phyloP scores from a whole-genome alignment of 2,888 invertebrate species.

The Ypsolopha sequella region DNA sequence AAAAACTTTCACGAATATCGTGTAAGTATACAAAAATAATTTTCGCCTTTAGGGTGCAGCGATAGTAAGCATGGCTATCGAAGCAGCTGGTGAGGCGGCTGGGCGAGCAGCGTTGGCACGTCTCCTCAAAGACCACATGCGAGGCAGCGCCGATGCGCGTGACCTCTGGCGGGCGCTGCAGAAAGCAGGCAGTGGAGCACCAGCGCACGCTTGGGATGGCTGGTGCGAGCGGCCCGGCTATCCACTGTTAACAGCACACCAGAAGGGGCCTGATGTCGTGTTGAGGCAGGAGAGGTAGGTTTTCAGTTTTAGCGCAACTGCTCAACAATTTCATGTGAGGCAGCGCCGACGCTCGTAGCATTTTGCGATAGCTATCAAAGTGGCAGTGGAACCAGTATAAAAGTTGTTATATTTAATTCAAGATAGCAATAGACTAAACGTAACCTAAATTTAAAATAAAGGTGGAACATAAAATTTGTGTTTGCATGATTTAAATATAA shows the following conservation, averaged over 20 bases:
- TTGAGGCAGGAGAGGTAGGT: constrained; percentile 76
- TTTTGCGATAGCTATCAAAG: too few species aligned
- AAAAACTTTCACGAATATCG: too few species aligned
- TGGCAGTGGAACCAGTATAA: too few species aligned
- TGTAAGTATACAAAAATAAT: too few species aligned
- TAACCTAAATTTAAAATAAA: too few species aligned
- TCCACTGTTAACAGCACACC: constrained; percentile 78
- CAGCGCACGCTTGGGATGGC: constrained; percentile 54
- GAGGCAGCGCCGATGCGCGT: constrained; percentile 69
- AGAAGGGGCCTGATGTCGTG: constrained; percentile 72
- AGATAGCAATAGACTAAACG: too few species aligned
- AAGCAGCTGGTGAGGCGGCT: constrained; percentile 56
- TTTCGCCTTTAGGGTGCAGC: constrained; percentile 46
- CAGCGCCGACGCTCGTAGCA: too few species aligned
- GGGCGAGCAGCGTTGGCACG: constrained; percentile 55
- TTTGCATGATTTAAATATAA: too few species aligned
- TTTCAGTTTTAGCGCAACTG: too few species aligned
- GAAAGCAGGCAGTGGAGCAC: constrained; percentile 33
- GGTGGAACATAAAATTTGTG: too few species aligned
- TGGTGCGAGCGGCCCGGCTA: constrained; percentile 90
- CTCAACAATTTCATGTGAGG: too few species aligned
- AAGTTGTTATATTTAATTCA: too few species aligned
- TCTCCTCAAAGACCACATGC: constrained; percentile 44
- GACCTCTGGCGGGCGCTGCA: constrained; percentile 81
- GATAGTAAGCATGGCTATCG: constrained; percentile 64